Evolutionary conservation across 2,113 vertebrate species (phyloP).

Genomic region (Rhynchomys soricoides): DNA sequence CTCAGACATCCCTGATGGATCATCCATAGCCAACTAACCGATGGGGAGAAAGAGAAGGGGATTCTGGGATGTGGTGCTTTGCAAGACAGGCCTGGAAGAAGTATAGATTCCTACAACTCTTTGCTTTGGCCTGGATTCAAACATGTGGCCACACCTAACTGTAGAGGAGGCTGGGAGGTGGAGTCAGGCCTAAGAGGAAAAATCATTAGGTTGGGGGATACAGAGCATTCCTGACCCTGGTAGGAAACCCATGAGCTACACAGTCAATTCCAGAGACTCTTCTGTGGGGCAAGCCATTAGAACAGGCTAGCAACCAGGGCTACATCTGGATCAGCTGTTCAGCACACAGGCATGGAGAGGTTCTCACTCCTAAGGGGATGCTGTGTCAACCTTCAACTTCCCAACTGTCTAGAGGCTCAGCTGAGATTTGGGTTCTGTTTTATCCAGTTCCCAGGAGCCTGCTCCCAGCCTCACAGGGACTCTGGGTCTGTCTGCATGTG

Average conservation of each 20-base stretch:
- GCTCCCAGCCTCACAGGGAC: background rate
- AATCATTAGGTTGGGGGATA: background rate
- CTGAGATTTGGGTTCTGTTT: background rate
- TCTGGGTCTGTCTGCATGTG: too few relatives aligned
- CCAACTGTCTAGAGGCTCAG: background rate
- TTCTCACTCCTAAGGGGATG: background rate
- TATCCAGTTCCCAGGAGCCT: background rate
- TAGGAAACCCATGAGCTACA: background rate
- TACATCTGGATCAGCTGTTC: background rate
- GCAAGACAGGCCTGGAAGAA: background rate
- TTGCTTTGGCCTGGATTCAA: background rate
- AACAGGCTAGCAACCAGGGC: background rate
- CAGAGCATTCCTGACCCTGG: background rate
- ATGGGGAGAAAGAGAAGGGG: background rate
- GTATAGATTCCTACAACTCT: fast-evolving
- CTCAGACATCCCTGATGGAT: background rate
- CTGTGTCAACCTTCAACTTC: background rate
- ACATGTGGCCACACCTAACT: background rate
- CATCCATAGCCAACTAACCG: background rate
- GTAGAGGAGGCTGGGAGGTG: background rate
- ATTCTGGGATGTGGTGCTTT: background rate
- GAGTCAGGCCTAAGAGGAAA: background rate
- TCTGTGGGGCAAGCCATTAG: background rate
- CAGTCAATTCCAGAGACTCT: background rate
- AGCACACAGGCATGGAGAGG: background rate